A percentile compares a stretch with the other conserved stretches of the same genome.
These are phyloP conservation scores for Halichondria panicea DNA, from an alignment of 37 sponge, comb jelly and placozoan species.

Conservation along the genomic window DNA sequence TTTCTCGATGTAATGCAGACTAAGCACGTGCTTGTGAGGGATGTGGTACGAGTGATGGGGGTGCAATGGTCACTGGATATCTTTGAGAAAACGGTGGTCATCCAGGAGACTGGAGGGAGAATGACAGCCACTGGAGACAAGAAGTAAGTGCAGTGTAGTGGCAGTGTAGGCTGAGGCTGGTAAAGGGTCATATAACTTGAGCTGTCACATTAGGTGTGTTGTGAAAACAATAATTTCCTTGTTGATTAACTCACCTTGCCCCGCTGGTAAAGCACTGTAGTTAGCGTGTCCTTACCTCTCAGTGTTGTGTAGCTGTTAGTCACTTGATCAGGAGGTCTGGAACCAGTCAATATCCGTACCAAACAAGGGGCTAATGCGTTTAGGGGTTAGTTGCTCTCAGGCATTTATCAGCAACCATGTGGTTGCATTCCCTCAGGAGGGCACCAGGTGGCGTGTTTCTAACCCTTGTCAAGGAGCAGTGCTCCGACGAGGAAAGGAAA, in stretches of 20 bases:
- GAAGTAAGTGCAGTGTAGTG: conserved; percentile 29
- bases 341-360: too few relatives aligned
- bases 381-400: too few relatives aligned
- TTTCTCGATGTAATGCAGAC: too few relatives aligned
- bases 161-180: background rate
- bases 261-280: too few relatives aligned
- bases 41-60: background rate
- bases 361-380: too few relatives aligned
- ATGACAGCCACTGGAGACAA: conserved; percentile 20
- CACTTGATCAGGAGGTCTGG: too few relatives aligned
- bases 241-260: too few relatives aligned
- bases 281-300: too few relatives aligned
- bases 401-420: too few relatives aligned
- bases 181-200: background rate
- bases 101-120: conserved; percentile 62
- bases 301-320: too few relatives aligned
- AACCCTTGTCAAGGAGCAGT: conserved; percentile 29
- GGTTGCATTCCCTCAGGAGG: conserved; percentile 17
- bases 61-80: background rate
- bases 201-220: too few relatives aligned
- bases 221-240: too few relatives aligned
- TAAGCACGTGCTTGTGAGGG: background rate
- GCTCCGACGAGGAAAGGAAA: conserved; percentile 20
- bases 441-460: conserved; percentile 62
- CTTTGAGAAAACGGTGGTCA: conserved; percentile 14